phyloP scores from a whole-genome alignment of 2,888 invertebrate species.

The Eubasilissa splendida region DNA sequence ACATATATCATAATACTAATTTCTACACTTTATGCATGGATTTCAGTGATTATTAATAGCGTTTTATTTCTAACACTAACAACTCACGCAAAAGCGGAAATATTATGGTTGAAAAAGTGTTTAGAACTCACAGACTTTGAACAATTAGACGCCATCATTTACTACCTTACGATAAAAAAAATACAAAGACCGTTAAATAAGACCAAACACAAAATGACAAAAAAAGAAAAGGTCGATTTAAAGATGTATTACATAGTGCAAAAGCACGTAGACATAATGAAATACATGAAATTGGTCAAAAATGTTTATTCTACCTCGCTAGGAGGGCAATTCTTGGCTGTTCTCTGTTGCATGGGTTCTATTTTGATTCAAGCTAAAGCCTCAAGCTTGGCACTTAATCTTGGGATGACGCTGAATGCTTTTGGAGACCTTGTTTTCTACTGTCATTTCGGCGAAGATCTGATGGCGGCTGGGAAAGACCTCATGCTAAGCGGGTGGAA shows the following conservation, averaged over 20 bases:
- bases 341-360: slow-evolving; percentile 40
- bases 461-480: slow-evolving; percentile 36
- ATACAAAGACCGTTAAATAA: not conserved
- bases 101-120: slow-evolving; percentile 42
- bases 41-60: slow-evolving; percentile 15
- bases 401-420: slow-evolving; percentile 39
- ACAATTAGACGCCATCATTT: slow-evolving; percentile 27
- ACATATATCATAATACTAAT: slow-evolving; percentile 7
- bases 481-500: slow-evolving; percentile 33
- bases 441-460: slow-evolving; percentile 46
- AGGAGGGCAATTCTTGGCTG: slow-evolving; percentile 39
- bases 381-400: slow-evolving; percentile 37
- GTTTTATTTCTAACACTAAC: slow-evolving; percentile 42
- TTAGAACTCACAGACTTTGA: slow-evolving; percentile 26
- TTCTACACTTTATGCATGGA: slow-evolving; percentile 8
- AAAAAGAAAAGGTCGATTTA: slow-evolving; percentile 13
- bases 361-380: slow-evolving; percentile 31
- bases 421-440: slow-evolving; percentile 49
- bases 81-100: slow-evolving; percentile 38
- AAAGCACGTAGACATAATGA: slow-evolving; percentile 43
- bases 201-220: not conserved
- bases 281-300: slow-evolving; percentile 30
- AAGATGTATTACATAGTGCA: slow-evolving; percentile 44
- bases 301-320: slow-evolving; percentile 27
- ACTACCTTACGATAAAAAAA: slow-evolving; percentile 28